A percentile compares a stretch with the other conserved stretches of the same genome.
Conservation (phyloP, 2,888 invertebrate genomes). For the Tanypteryx hageni region DNA sequence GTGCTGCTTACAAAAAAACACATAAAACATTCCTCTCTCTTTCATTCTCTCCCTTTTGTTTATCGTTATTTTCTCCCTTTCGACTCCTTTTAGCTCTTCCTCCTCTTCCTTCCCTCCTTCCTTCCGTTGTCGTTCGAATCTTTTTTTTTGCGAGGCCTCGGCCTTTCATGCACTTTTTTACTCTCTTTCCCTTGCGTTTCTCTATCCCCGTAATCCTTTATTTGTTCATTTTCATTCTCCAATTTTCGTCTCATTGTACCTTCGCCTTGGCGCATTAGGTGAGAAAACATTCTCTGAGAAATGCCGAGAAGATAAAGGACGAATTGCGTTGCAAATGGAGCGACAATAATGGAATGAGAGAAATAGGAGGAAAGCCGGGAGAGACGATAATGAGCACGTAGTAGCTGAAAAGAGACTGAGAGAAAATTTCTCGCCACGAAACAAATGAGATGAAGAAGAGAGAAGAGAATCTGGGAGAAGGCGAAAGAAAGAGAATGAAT, state of each 20-base stretch:
- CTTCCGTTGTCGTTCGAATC: not conserved
- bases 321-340: not conserved
- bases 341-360: no score
- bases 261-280: no score
- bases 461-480: not conserved
- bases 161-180: no score
- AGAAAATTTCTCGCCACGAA: not conserved
- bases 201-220: no score
- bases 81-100: not conserved
- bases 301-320: no score
- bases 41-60: not conserved
- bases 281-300: no score
- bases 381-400: slow-evolving; percentile 7
- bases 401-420: not conserved
- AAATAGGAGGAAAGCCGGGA: not conserved
- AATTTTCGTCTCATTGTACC: no score
- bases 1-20: not conserved
- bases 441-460: not conserved
- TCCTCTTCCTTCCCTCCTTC: not conserved
- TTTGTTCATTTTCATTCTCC: no score
- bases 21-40: not conserved
- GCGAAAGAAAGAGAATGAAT: not conserved
- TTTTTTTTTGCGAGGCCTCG: no score
- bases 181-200: no score
- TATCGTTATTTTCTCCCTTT: not conserved